Percentiles rank a stretch among this genome's conserved stretches.
Conservation (phyloP, 2,797 vertebrate genomes). For the Arremon brunneinucha region DNA sequence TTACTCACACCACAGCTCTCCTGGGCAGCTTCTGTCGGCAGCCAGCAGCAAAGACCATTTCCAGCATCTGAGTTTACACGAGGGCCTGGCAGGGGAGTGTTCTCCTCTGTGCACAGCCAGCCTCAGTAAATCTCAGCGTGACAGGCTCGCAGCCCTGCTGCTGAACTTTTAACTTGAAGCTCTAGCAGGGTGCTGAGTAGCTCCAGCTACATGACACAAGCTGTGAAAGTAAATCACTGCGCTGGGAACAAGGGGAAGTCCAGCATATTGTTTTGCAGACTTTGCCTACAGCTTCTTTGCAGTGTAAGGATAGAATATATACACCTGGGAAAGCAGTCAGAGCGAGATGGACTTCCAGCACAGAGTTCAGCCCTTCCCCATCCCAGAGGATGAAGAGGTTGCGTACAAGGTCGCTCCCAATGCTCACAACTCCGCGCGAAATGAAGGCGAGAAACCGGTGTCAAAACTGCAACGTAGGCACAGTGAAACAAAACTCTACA, state of each 20-base stretch:
- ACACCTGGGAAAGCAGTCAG: background rate
- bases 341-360: conserved; percentile 76
- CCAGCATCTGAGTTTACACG: background rate
- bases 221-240: conserved; percentile 63
- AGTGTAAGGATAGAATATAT: background rate
- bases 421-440: conserved; percentile 61
- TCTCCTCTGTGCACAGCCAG: conserved; percentile 46
- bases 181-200: conserved; percentile 69
- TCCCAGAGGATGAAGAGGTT: conserved; percentile 85
- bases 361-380: conserved; percentile 68
- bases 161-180: conserved; percentile 81
- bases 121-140: conserved; percentile 25
- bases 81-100: conserved; percentile 49
- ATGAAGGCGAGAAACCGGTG: conserved; percentile 82
- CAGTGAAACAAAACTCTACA: conserved; percentile 95
- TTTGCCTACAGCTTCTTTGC: background rate
- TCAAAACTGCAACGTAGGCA: conserved; percentile 90
- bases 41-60: background rate
- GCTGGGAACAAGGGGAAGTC: conserved; percentile 62
- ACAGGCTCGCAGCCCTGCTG: conserved; percentile 23
- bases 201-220: conserved; percentile 64
- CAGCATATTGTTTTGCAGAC: conserved; percentile 49
- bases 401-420: conserved; percentile 53
- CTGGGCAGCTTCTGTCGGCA: background rate
- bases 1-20: background rate